Conservation (phyloP, 2,888 invertebrate species). For the Heliconius cydno region DNA sequence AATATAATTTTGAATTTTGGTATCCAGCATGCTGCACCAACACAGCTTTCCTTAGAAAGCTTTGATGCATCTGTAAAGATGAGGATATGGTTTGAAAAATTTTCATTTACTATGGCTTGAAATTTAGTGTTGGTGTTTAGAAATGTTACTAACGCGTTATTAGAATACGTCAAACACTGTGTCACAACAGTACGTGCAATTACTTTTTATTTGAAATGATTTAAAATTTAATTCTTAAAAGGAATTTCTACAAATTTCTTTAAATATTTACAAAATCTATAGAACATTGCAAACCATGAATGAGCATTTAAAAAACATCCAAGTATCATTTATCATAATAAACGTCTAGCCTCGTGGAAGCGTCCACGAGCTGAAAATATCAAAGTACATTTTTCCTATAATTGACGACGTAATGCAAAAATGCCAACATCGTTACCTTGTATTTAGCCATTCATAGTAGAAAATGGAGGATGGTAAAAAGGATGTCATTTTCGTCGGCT, state of each 20-base stretch:
- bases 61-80: too few relatives aligned
- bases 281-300: neutral
- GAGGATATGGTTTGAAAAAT: too few relatives aligned
- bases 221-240: too few relatives aligned
- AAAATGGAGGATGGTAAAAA: neutral
- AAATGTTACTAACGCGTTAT: too few relatives aligned
- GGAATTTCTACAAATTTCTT: neutral
- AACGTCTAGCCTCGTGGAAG: constrained; percentile 14
- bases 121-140: too few relatives aligned
- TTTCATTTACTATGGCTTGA: too few relatives aligned
- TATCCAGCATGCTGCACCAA: too few relatives aligned
- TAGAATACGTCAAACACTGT: neutral
- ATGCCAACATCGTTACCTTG: constrained; percentile 39
- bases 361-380: constrained; percentile 33
- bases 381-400: constrained; percentile 38
- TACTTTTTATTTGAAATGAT: too few relatives aligned
- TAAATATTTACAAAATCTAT: neutral
- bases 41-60: too few relatives aligned
- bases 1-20: too few relatives aligned
- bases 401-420: constrained; percentile 43
- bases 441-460: constrained; percentile 2
- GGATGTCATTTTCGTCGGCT: neutral
- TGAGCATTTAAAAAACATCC: constrained; percentile 17
- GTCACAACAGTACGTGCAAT: too few relatives aligned
- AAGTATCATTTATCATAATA: constrained; percentile 31